Evolutionary conservation across 2,888 invertebrate genomes (phyloP), one percentile per base, ranked within the genome.

Genomic region (Bombylius major): DNA sequence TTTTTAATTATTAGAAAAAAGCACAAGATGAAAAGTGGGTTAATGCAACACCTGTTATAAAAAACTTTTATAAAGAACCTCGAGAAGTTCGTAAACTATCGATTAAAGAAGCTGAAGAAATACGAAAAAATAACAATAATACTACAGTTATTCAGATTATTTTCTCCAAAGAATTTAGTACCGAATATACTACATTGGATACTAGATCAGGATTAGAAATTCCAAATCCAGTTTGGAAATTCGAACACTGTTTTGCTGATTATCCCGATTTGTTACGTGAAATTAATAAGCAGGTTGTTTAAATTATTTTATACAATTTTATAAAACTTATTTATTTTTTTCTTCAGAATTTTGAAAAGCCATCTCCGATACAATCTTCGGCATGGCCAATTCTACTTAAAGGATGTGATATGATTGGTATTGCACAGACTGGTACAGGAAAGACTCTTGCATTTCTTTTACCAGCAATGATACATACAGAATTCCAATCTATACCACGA

Each of bases 371-470:
- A 65, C 93, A 97, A 73, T 78, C 85, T 58, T 95, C 96, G 75
- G 88, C 92, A 0, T 98, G 97, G 97, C 98, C 98, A 2, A 81
- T 97, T 58, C 77, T 97, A 0, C 74, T 98, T 47, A 82, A 84
- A 66, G 98, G 98, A 0, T 83, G 87, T 67, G 97, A 98, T 74
- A 75, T 97, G 69, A 96, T 98, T 70, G 97, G 97, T 9, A 96
- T 98, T 62, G 97, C 97, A 1, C 96, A 95, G 75, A 93, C 93
- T 7, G 92, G 92, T 56, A 91, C 91, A 23, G 93, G 95, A 0
- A 98, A 98, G 76, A 98, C 98, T 0, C 76, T 98, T 56, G 97
- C 95, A 0, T 97, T 95, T 68, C 75, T 96, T 1, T 70, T 97
- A 54, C 97, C 97, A 9, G 96, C 93, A 12, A 78, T 97, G 63